Percentiles rank a stretch among this genome's conserved stretches.
Conservation (phyloP, 2,797 vertebrate genomes). For the Cheracebus regulus region DNA sequence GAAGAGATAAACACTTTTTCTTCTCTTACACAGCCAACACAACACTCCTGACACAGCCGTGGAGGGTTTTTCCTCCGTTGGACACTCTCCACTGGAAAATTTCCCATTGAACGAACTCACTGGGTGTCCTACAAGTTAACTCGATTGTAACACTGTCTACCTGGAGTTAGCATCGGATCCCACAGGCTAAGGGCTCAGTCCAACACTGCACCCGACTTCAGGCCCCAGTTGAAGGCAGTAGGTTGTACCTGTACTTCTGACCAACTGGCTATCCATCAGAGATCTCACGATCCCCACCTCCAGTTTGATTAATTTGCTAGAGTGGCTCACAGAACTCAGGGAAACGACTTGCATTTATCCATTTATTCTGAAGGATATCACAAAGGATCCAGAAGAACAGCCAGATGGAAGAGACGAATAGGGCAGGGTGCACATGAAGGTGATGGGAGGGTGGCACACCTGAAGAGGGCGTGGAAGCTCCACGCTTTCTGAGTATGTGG, state of each 20-base stretch:
- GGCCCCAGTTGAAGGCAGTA: background rate
- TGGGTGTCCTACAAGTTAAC: background rate
- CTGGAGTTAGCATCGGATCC: background rate
- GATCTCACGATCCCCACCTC: background rate
- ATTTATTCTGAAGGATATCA: background rate
- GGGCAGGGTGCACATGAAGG: background rate
- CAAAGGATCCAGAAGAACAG: background rate
- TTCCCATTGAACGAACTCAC: background rate
- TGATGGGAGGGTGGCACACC: background rate
- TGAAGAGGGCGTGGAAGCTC: background rate
- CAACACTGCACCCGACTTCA: background rate
- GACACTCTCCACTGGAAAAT: background rate
- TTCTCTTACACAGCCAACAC: background rate
- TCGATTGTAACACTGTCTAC: background rate
- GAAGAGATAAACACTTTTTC: background rate
- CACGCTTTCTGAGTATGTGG: background rate
- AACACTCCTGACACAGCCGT: background rate
- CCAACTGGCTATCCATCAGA: background rate
- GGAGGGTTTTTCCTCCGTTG: background rate
- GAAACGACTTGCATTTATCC: background rate
- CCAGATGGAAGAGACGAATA: background rate
- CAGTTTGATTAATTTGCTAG: background rate
- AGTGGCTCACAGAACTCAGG: background rate
- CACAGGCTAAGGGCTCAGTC: background rate
- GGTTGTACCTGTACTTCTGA: background rate